These are phyloP conservation scores for Aspidapion aeneum DNA, from an alignment of 2,888 invertebrate genomes.

Conservation along the genomic window DNA sequence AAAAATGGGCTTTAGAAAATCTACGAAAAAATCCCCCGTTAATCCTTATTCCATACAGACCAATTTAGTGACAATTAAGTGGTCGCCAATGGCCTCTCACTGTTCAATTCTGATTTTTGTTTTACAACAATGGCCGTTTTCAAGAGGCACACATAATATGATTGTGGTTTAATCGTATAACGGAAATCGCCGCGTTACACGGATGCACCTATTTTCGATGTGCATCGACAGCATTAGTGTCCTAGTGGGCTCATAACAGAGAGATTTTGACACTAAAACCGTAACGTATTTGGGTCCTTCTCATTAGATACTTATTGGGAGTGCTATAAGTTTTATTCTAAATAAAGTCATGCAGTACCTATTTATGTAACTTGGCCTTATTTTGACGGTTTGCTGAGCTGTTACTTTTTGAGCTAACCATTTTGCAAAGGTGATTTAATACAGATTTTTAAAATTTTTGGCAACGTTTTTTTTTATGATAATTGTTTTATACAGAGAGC, in stretches of 20 bases:
- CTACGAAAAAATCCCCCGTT: not conserved
- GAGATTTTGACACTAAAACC: not conserved
- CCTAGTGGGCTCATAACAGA: not conserved
- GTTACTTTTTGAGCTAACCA: too few relatives aligned
- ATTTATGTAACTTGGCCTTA: too few relatives aligned
- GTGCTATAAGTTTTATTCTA: too few relatives aligned
- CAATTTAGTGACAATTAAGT: not conserved
- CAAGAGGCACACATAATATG: conserved; percentile 41
- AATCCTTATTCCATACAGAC: too few relatives aligned
- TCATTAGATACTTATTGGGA: conserved; percentile 16
- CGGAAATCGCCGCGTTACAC: conserved; percentile 38
- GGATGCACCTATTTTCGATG: conserved; percentile 45
- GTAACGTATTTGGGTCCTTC: not conserved
- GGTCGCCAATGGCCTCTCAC: conserved; percentile 1
- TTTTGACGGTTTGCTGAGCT: too few relatives aligned
- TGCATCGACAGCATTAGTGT: conserved; percentile 34
- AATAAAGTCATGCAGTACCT: too few relatives aligned
- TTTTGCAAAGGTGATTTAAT: too few relatives aligned
- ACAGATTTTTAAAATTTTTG: too few relatives aligned
- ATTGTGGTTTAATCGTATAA: conserved; percentile 49
- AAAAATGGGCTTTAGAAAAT: not conserved
- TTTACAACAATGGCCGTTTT: conserved; percentile 33
- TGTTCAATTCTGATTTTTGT: conserved; percentile 33
- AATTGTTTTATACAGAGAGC: too few relatives aligned
- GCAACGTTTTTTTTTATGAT: too few relatives aligned